phyloP scores from a whole-genome alignment of 2,113 vertebrate species.

The Neolamprologus modestus region DNA sequence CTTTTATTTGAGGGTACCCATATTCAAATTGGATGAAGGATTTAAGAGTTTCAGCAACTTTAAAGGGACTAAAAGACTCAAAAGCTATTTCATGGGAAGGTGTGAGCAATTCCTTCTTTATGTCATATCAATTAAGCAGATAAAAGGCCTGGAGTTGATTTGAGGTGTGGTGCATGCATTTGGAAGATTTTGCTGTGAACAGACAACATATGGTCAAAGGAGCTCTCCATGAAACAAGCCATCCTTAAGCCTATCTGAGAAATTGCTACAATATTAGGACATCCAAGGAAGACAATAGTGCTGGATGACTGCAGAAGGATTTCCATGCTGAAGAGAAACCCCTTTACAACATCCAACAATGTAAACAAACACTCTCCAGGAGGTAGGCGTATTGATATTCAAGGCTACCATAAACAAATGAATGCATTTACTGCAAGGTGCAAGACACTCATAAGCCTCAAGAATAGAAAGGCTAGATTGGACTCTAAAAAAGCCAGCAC shows the following conservation, averaged over 20 bases:
- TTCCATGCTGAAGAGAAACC: not conserved
- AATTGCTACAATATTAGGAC: not conserved
- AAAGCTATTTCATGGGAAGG: not conserved
- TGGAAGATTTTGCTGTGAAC: not conserved
- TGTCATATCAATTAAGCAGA: not conserved
- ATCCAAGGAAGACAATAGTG: not conserved
- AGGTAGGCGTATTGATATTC: not conserved
- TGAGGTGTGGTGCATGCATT: not conserved
- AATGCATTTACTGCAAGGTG: not conserved
- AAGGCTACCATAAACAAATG: not conserved
- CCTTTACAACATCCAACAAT: not conserved
- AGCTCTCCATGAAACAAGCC: not conserved
- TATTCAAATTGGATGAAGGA: not conserved
- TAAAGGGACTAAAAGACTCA: not conserved
- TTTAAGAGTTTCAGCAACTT: not conserved
- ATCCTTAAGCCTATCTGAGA: not conserved
- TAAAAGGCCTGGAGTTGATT: not conserved
- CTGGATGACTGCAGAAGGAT: not conserved
- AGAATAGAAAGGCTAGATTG: not conserved
- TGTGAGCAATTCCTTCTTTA: not conserved
- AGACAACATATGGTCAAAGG: not conserved
- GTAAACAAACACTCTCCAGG: not conserved
- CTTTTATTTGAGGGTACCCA: not conserved
- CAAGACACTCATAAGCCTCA: not conserved
- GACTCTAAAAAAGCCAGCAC: not conserved